Conservation (phyloP, 2,888 invertebrate genomes). For the Phortica magna region DNA sequence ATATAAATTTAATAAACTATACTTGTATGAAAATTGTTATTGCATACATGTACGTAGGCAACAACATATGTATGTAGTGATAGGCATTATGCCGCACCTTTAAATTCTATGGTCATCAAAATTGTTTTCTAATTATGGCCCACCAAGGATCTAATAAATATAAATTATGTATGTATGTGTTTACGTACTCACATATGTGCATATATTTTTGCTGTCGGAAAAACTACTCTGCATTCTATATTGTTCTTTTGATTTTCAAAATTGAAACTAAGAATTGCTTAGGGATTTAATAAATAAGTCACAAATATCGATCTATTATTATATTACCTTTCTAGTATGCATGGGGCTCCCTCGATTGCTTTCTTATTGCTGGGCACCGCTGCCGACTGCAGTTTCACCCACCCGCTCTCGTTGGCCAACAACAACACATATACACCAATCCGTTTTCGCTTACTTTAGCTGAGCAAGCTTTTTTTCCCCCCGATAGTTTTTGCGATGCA, state of each 20-base stretch:
- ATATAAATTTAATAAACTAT: no score
- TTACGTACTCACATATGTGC: no score
- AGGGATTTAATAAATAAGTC: constrained; percentile 4
- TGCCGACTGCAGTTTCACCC: constrained; percentile 1
- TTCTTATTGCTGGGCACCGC: neutral
- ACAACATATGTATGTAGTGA: no score
- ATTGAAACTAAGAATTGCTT: neutral
- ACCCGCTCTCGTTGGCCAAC: neutral
- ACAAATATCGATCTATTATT: constrained; percentile 25
- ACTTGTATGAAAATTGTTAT: no score
- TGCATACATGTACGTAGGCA: no score
- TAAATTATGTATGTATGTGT: no score
- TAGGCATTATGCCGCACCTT: no score
- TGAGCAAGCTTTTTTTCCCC: neutral
- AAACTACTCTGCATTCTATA: neutral
- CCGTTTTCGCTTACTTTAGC: neutral
- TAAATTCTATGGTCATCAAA: no score
- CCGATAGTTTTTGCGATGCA: neutral
- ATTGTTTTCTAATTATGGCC: no score
- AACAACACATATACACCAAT: neutral
- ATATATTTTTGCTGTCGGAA: neutral
- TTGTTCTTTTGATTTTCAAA: neutral
- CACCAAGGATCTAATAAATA: no score
- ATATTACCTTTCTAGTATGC: constrained; percentile 28
- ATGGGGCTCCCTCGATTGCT: neutral